These are phyloP conservation scores for Psittacus erithacus DNA, from an alignment of 2,113 vertebrate genomes.

Conservation along the genomic window DNA sequence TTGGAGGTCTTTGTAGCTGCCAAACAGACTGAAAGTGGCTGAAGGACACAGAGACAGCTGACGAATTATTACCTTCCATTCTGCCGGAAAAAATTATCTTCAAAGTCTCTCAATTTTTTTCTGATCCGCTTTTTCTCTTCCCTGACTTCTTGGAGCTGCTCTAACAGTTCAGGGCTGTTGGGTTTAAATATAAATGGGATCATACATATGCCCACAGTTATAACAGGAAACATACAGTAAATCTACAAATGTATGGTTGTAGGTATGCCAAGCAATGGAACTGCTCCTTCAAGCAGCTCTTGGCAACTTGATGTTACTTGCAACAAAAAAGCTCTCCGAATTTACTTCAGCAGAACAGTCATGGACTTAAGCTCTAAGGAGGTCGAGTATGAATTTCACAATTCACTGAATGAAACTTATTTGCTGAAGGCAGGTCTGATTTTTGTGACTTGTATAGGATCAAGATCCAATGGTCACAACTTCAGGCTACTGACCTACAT, in stretches of 20 bases:
- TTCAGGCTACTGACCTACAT: neutral
- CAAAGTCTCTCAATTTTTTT: conserved; percentile 94
- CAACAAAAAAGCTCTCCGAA: neutral
- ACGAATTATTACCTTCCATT: conserved; percentile 87
- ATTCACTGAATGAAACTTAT: neutral
- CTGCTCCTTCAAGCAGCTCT: neutral
- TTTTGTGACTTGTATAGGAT: neutral
- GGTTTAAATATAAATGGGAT: neutral
- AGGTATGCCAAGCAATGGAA: fast-evolving
- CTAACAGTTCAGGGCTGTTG: conserved; percentile 89
- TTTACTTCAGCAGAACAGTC: neutral
- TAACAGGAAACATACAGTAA: neutral
- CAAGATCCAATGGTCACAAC: neutral
- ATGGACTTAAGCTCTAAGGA: neutral
- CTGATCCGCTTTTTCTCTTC: conserved; percentile 96
- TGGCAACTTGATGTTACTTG: neutral
- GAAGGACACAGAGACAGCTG: neutral
- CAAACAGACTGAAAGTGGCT: neutral
- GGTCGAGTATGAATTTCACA: neutral
- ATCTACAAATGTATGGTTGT: neutral
- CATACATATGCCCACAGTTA: neutral
- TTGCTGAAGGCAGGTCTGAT: neutral
- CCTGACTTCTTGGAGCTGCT: conserved; percentile 93
- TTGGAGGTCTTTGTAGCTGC: neutral
- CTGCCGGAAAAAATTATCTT: conserved; percentile 94